A percentile compares a stretch with the other conserved stretches of the same genome.
These are phyloP conservation scores for Gracilinanus agilis DNA, from an alignment of 2,113 vertebrate genomes.

Conservation along the genomic window DNA sequence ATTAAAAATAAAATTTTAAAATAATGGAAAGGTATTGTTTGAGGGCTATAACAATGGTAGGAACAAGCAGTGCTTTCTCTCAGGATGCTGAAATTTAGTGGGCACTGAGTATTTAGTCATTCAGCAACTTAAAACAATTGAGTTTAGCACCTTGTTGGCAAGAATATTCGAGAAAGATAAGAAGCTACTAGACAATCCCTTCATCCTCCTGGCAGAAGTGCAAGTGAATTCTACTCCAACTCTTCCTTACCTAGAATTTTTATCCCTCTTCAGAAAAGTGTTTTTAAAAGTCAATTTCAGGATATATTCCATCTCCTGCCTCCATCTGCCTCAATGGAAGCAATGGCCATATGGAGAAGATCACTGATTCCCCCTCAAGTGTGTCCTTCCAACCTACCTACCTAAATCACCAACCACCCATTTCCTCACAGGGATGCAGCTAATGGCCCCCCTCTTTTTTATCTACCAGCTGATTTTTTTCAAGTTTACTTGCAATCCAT, in stretches of 20 bases:
- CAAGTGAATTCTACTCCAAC: neutral
- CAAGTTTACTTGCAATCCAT: neutral
- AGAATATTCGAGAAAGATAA: neutral
- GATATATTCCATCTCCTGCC: neutral
- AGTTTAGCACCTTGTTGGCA: neutral
- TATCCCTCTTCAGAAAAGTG: neutral
- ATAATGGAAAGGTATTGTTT: neutral
- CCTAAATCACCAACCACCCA: neutral
- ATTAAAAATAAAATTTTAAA: neutral
- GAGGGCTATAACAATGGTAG: neutral
- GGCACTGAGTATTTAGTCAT: neutral
- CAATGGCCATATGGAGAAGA: neutral
- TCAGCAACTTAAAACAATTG: neutral
- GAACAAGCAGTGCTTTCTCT: neutral
- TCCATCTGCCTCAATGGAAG: neutral
- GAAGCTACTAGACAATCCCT: neutral
- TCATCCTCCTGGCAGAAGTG: neutral
- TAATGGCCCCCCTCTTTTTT: constrained; percentile 19
- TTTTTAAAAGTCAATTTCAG: neutral
- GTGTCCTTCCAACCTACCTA: neutral
- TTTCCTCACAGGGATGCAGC: neutral
- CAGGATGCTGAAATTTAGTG: neutral
- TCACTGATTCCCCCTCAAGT: neutral
- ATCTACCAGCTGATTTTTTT: constrained; percentile 18
- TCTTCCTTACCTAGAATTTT: neutral